Conservation (phyloP, 2,888 invertebrate genomes). For the Philereme transversata region DNA sequence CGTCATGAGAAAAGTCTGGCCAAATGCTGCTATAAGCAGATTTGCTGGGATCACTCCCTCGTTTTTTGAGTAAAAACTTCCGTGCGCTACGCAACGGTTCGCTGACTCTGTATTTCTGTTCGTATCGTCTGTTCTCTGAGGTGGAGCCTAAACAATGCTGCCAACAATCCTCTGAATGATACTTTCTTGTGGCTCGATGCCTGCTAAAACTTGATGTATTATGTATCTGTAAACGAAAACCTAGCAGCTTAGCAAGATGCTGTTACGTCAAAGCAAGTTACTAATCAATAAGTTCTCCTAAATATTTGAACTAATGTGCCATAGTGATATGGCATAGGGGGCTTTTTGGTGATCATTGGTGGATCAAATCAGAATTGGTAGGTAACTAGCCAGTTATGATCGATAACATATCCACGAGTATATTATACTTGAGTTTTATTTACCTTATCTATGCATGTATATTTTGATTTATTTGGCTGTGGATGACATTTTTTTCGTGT, state of each 20-base stretch:
- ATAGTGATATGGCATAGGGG: too few relatives aligned
- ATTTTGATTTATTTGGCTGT: conserved; percentile 45
- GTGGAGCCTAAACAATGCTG: conserved; percentile 39
- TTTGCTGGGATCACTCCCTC: conserved; percentile 25
- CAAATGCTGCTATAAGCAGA: conserved; percentile 44
- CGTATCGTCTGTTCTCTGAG: conserved; percentile 29
- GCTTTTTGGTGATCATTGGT: too few relatives aligned
- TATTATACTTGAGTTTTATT: not conserved
- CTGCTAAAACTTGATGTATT: conserved; percentile 9
- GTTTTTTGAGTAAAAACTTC: conserved; percentile 33
- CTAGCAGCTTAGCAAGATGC: too few relatives aligned
- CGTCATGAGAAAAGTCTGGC: conserved; percentile 36
- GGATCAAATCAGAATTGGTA: too few relatives aligned
- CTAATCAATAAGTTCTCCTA: too few relatives aligned
- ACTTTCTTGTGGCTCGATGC: conserved; percentile 36
- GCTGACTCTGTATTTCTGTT: conserved; percentile 39
- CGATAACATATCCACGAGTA: too few relatives aligned
- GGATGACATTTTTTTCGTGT: conserved; percentile 46
- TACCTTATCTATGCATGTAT: conserved; percentile 44
- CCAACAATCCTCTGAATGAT: conserved; percentile 48
- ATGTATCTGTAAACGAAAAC: conserved; percentile 12
- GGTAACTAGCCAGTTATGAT: too few relatives aligned
- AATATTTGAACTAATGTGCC: too few relatives aligned
- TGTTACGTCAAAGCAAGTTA: too few relatives aligned
- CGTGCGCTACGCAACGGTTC: conserved; percentile 51